These are phyloP conservation scores for Holacanthella duospinosa DNA, from an alignment of 2,888 invertebrate species.

Conservation along the genomic window DNA sequence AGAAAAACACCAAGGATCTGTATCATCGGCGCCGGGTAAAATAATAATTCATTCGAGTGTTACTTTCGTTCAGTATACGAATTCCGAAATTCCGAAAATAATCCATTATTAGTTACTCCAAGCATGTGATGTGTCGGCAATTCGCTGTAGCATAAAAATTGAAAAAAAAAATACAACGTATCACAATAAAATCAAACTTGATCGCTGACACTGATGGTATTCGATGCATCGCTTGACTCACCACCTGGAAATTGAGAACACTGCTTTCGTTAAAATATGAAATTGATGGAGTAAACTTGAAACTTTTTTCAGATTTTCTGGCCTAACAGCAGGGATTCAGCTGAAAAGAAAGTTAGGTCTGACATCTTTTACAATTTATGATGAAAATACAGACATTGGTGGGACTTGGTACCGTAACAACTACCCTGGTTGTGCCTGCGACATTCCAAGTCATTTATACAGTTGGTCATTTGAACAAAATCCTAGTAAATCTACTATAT, in stretches of 20 bases:
- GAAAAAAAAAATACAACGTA: too few species aligned
- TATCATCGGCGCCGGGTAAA: constrained; percentile 10
- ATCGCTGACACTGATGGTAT: too few species aligned
- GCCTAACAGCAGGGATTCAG: constrained; percentile 29
- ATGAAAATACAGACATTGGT: constrained; percentile 27
- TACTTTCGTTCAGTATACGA: too few species aligned
- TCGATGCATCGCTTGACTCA: too few species aligned
- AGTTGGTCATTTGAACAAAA: constrained; percentile 32
- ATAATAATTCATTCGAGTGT: too few species aligned
- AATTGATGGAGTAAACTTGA: not conserved
- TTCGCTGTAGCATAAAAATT: too few species aligned
- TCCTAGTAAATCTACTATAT: constrained; percentile 29
- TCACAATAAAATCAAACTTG: too few species aligned
- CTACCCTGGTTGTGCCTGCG: constrained; percentile 25
- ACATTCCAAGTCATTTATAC: constrained; percentile 29
- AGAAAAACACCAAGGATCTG: constrained; percentile 7
- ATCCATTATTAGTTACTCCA: too few species aligned
- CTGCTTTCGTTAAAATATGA: not conserved
- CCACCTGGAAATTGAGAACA: too few species aligned
- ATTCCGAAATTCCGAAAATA: too few species aligned
- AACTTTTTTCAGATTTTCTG: constrained; percentile 23
- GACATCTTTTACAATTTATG: constrained; percentile 25
- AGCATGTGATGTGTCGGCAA: too few species aligned
- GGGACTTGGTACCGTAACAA: constrained; percentile 30
- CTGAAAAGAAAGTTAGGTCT: constrained; percentile 22